Evolutionary conservation across 2,888 invertebrate genomes (phyloP), one percentile per base, ranked within the genome.

Genomic region (Parnassius apollo): DNA sequence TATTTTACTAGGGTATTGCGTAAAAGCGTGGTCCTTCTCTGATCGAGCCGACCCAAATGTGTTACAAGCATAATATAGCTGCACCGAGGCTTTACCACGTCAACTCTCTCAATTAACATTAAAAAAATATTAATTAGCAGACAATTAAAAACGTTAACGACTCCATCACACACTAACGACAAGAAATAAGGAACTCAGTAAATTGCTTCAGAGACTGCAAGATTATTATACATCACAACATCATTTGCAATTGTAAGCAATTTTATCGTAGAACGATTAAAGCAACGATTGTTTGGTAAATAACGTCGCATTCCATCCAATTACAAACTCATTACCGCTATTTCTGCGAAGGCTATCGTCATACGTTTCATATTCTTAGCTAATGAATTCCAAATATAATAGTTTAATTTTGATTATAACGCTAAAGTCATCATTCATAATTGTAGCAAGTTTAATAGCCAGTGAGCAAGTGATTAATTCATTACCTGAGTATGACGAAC

Each of bases 401-500:
- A 3, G 25, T 9, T 53, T 44, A 9, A 12, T 50, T 22, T 4
- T 55, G 46, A 9, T 59, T 22, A 18, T 63, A 2, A 42, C 3
- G 0, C 9, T 51, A 10, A 35, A 59, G 3, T 22, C 13, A 12
- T 12, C 35, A 18, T 55, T 63, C 56, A 55, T 44, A 12, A 56
- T 25, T 52, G 35, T 48, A 45, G 8, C 13, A 7, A 46, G 42
- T 18, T 11, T 25, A 60, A 25, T 42, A 7, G 18, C 11, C 44
- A 52, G 45, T 9, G 46, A 59, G 3, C 42, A 59, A 42, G 51
- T 46, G 10, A 11, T 60, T 12, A 64, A 64, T 62, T 25, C 52
- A 4, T 58, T 66, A 9, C 54, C 61, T 0, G 64, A 65, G n/a
- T 65, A 69, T 25, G 64, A 65, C 11, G 57, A 58, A 12, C 50